phyloP scores from a whole-genome alignment of 2,113 vertebrate species.

The Ranitomeya imitator region DNA sequence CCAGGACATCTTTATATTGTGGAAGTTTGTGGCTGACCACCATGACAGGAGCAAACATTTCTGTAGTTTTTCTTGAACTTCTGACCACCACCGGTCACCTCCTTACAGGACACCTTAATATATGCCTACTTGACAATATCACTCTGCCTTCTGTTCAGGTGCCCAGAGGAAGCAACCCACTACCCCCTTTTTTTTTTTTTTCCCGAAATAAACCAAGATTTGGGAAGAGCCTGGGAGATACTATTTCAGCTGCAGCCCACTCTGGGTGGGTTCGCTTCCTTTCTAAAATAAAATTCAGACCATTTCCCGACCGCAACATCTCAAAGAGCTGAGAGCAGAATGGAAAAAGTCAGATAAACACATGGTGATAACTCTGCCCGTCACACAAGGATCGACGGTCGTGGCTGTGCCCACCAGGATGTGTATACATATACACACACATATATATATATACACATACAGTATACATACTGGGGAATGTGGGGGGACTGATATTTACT shows the following conservation, averaged over 20 bases:
- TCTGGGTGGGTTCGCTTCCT: slow-evolving; percentile 75
- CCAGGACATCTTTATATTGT: background rate
- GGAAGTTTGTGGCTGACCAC: slow-evolving; percentile 18
- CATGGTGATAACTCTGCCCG: slow-evolving; percentile 55
- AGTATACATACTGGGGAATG: background rate
- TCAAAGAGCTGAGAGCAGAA: slow-evolving; percentile 58
- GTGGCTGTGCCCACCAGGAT: slow-evolving; percentile 1
- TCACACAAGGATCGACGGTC: background rate
- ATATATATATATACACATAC: background rate
- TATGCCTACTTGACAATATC: background rate
- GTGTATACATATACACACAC: background rate
- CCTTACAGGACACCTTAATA: background rate
- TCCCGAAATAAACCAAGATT: slow-evolving; percentile 59
- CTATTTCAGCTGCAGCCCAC: slow-evolving; percentile 61
- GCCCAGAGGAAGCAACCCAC: slow-evolving; percentile 31
- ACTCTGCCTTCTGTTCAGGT: slow-evolving; percentile 8
- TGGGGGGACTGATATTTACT: slow-evolving; percentile 54
- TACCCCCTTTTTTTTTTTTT: background rate
- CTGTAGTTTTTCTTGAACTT: background rate
- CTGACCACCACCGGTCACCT: background rate
- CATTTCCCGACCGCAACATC: slow-evolving; percentile 72
- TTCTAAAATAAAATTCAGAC: slow-evolving; percentile 60
- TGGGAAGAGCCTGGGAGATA: slow-evolving; percentile 65
- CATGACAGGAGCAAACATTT: background rate
- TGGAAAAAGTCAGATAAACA: slow-evolving; percentile 31